Base-by-base conservation (phyloP, 2,113 vertebrate genomes). In the Notarius quadriscutis region DNA sequence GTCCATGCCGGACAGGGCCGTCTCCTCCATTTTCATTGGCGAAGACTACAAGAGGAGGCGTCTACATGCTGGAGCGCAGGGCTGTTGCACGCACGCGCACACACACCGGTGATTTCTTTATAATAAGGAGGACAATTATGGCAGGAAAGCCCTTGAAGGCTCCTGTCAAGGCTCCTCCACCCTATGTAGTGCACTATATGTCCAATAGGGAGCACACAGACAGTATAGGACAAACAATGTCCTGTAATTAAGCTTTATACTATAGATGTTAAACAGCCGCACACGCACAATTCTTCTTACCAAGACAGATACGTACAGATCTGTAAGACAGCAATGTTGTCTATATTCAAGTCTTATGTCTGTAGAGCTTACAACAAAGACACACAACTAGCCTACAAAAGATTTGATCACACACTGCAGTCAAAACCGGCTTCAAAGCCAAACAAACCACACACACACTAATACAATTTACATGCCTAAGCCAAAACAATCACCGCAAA, bases 21-120 rank as follows among this genome's bases (percentile, higher is more conserved):
- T 84, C 87, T 87, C 81, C 87, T 87, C 87, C 87, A 87, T 87
- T 87, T 87, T 87, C 87, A 87, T 87, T 87, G 82, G 87, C 87
- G 34, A 87, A 87, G 62, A 79, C 81, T 55, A 84, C 81, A 78
- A 74, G 87, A 78, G 15, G 74, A 77, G 71, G 81, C 58, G 50
- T 86, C 86, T 87, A 87, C 87, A 87, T 87, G 87, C 81, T 78
- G 81, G 74, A 79, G 87, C 51, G 6, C 74, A 77, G 17, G 22
- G n/a, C n/a, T 27, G 50, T 51, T 48, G 15, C 2, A 53, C 11
- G n/a, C 20, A 80, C 51, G 30, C 51, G 57, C 75, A 78, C 74
- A 77, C 74, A 53, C 75, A 78, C 75, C 41, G 41, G 41, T 41
- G 41, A 41, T 41, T 41, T 30, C 14, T 15, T 71, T 71, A 34